Evolutionary conservation across 2,888 invertebrate species (phyloP), one percentile per base, ranked within the genome.

Genomic region (Seira ritae): DNA sequence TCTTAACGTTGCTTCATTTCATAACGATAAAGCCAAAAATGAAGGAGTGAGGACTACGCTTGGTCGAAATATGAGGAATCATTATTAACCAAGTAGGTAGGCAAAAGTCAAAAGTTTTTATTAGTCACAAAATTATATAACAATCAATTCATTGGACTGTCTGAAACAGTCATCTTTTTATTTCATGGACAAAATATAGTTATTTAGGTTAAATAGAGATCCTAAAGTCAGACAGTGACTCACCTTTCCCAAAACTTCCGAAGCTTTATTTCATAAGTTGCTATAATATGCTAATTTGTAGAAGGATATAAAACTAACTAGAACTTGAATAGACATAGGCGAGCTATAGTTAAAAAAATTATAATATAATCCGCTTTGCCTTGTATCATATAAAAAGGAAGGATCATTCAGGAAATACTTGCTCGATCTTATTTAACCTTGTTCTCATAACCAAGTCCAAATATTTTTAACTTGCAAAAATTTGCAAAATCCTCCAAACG

Each of bases 381-480:
- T 74, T 74, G 74, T 74, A 42, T 74, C 74, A 74, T 46, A 72
- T 72, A 73, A 73, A 62, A 73, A 24, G 20, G 55, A 71, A 70
- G 46, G 22, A 70, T 50, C 17, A 24, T 24, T 71, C 55, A 73
- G 72, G 72, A 62, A 73, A 24, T 42, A 42, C 46, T 42, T 62
- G 62, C 62, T 62, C 62, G 22, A 66, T 74, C 74, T 19, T 65
- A 42, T 74, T 74, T 31, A 75, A 37, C 80, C 80, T 80, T 74
- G 80, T 74, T n/a, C 80, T 80, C 80, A 80, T 80, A 74, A 80
- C 65, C 69, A 62, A 80, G 65, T 70, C 74, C 46, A 80, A 23
- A 46, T 70, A 62, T 62, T 62, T 62, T 62, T 62, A 62, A 62
- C 62, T 62, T 62, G 20, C 20, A 8, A 62, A 62, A 62, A 15